phyloP scores from a whole-genome alignment of 2,113 vertebrate genomes.

The Furnarius figulus region DNA sequence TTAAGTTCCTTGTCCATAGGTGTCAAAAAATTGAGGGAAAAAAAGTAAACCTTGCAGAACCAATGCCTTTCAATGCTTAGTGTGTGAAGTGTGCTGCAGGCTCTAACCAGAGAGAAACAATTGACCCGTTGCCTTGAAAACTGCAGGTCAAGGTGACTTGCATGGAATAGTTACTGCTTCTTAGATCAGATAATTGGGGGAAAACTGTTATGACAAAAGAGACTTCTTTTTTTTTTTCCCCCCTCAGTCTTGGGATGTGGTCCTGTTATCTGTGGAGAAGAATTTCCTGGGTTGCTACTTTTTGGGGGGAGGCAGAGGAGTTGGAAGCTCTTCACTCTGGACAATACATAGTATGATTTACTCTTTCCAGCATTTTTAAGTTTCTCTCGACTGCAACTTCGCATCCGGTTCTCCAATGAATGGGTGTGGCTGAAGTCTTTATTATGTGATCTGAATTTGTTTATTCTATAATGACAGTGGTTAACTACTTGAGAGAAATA shows the following conservation, averaged over 20 bases:
- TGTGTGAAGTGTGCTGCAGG: not conserved
- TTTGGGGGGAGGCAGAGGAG: accelerated
- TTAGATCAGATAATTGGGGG: not conserved
- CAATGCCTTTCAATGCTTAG: not conserved
- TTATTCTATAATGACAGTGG: not conserved
- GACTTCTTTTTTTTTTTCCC: not conserved
- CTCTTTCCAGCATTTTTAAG: not conserved
- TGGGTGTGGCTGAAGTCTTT: not conserved
- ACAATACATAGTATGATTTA: not conserved
- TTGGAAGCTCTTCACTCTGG: not conserved
- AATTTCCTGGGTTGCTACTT: not conserved
- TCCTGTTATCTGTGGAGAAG: not conserved
- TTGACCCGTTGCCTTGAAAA: not conserved
- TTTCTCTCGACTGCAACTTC: not conserved
- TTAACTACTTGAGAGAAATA: not conserved
- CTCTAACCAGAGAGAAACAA: not conserved
- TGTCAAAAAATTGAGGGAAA: not conserved
- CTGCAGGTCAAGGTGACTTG: not conserved
- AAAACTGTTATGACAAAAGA: not conserved
- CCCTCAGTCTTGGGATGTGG: not conserved
- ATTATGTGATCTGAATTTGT: not conserved
- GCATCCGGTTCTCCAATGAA: not conserved
- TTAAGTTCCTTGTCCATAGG: not conserved
- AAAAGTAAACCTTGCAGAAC: not conserved
- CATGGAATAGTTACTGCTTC: not conserved